Evolutionary conservation across 2,797 vertebrate genomes (phyloP), one percentile per base, ranked within the genome.

Genomic region (Liasis olivaceus): DNA sequence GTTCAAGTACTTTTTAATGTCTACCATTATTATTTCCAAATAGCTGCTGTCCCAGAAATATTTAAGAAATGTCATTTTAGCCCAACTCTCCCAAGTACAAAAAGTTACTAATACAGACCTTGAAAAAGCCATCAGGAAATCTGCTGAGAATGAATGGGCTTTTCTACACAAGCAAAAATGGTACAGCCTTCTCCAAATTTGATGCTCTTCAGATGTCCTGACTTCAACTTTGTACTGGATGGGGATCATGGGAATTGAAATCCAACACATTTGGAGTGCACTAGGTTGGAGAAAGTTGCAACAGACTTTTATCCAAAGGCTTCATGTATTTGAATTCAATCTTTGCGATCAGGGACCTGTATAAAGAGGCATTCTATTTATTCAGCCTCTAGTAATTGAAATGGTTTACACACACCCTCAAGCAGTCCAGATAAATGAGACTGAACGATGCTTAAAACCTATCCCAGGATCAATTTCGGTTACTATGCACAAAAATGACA

Each of bases 391-490:
- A 28, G 14, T 60, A 88, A 91, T 60, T 72, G 85, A 72, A 72
- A 60, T 77, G 20, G 64, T 91, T 91, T 60, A 72, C 72, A 72
- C 24, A 14, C 88, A 36, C 31, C 36, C 63, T 66, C 20, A 17
- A 87, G 91, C 36, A 77, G n/a, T 88, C 88, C 54, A 91, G 26
- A 91, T 91, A 87, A 91, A 87, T 60, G 85, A 47, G 31, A 58
- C 36, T 91, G 31, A 87, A n/a, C 31, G 7, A 69, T 47, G 58
- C n/a, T 69, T 47, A 60, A 91, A 91, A 91, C 5, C 31, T 84
- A 51, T 56, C 59, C 69, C 69, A 63, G 62, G 47, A 81, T 63
- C 58, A 28, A 4, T 88, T 81, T 89, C 54, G 81, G 28, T 89
- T 81, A 62, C 28, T 92, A 14, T 54, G 69, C 22, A 26, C 62